phyloP scores from a whole-genome alignment of 2,888 invertebrate species.

The Mesorhabditis spiculigera region DNA sequence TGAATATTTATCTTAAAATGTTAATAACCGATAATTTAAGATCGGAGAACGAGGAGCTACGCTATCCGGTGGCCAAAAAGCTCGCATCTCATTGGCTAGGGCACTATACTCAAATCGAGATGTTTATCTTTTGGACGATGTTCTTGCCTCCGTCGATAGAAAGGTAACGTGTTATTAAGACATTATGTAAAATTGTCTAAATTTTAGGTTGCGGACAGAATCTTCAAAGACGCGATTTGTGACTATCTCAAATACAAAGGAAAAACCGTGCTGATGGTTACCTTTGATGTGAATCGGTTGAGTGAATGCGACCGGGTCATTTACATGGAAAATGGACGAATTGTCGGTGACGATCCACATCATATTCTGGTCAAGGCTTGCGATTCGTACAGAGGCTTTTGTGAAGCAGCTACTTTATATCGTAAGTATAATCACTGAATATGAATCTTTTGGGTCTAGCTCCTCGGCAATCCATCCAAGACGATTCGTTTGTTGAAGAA shows the following conservation, averaged over 20 bases:
- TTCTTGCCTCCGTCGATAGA: constrained; percentile 66
- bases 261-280: constrained; percentile 61
- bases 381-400: constrained; percentile 20
- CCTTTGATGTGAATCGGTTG: constrained; percentile 63
- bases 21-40: constrained; percentile 22
- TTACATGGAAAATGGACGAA: constrained; percentile 66
- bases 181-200: neutral
- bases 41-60: constrained; percentile 64
- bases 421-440: no score
- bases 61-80: constrained; percentile 65
- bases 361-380: constrained; percentile 61
- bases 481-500: neutral
- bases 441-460: neutral
- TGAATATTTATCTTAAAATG: constrained; percentile 23
- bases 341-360: constrained; percentile 67
- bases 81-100: constrained; percentile 66
- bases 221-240: constrained; percentile 63
- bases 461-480: neutral
- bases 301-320: constrained; percentile 67
- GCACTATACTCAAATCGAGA: constrained; percentile 64
- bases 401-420: neutral
- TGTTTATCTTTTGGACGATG: constrained; percentile 67
- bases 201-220: constrained; percentile 61
- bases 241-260: constrained; percentile 50
- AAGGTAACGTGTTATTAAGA: constrained; percentile 14